Base-by-base conservation (phyloP, 2,888 invertebrate genomes). In the Julus scandinavius region DNA sequence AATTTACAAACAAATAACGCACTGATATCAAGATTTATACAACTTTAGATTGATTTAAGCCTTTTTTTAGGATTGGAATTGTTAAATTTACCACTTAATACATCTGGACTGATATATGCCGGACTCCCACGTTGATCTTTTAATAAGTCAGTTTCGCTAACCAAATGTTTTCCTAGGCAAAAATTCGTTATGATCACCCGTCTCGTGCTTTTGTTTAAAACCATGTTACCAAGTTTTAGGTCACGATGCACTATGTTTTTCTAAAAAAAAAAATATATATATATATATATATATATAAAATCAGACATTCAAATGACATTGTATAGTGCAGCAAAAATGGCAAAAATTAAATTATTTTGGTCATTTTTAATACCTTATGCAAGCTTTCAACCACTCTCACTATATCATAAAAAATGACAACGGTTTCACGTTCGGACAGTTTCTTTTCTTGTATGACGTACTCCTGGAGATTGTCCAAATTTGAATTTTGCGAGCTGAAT, bases 41-140 rank as follows among this genome's bases (percentile, higher is more conserved):
- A 29, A 29, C 29, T 29, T 29, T 29, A 29, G 29, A 29, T 29
- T 29, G 29, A 29, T 29, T 29, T 29, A 29, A 29, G 29, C 29
- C 29, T 29, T 29, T 29, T 29, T 29, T 29, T 29, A 29, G 29
- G 29, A 29, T 29, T 29, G 29, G 0, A 29, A 29, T 29, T 29
- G 29, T 29, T 29, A 29, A 29, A 29, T 29, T 85, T 87, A 90
- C 96, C 95, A 92, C 95, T 94, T 5, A 96, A 92, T 7, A 96
- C 96, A 92, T 96, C 96, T 0, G 96, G 96, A 1, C 96, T 96
- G 90, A 96, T 96, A 92, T 96, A 96, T 0, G 96, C 96, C 0
- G 96, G 96, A 0, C 96, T 96, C 0, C 96, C 96, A 91, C 96
- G 93, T 91, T 96, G 96, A 92, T 96, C 96, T 91, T 95, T 95